These are phyloP conservation scores for Echinops telfairi DNA, from an alignment of 2,113 vertebrate species.

Conservation along the genomic window DNA sequence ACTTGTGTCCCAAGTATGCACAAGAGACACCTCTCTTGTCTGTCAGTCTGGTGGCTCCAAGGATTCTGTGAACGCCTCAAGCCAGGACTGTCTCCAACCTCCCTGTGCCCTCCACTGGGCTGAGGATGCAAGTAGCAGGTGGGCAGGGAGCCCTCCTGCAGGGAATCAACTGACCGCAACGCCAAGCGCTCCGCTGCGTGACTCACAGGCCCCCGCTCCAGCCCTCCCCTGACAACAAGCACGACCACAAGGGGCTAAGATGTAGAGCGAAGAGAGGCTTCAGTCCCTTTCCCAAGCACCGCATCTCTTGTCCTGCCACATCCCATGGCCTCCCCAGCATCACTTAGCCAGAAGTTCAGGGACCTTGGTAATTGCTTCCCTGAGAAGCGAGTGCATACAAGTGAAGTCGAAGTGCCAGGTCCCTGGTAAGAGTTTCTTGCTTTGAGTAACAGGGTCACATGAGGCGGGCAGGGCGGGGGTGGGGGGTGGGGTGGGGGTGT, in stretches of 20 bases:
- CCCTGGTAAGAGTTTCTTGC: constrained; percentile 46
- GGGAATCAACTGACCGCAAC: constrained; percentile 7
- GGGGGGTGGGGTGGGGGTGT: not conserved
- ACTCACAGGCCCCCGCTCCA: not conserved
- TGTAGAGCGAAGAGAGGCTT: not conserved
- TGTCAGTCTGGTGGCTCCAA: constrained; percentile 16
- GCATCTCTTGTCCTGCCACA: constrained; percentile 19
- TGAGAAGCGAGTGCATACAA: not conserved
- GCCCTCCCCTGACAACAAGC: not conserved
- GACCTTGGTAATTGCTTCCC: not conserved
- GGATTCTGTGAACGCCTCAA: not conserved
- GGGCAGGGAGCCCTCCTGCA: not conserved
- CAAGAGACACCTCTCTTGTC: constrained; percentile 49
- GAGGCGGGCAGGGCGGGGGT: not conserved
- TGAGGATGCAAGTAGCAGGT: not conserved
- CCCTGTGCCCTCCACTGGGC: not conserved
- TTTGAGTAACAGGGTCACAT: constrained; percentile 25
- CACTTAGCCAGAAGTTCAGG: constrained; percentile 25
- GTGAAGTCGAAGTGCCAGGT: not conserved
- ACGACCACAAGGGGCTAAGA: constrained; percentile 39
- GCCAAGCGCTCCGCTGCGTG: not conserved
- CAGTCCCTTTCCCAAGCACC: constrained; percentile 10
- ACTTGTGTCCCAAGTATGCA: constrained; percentile 49
- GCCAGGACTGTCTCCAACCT: constrained; percentile 29
- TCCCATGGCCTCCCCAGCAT: not conserved